Base-by-base conservation (phyloP, 2,888 invertebrate genomes). In the Gortyna flavago region DNA sequence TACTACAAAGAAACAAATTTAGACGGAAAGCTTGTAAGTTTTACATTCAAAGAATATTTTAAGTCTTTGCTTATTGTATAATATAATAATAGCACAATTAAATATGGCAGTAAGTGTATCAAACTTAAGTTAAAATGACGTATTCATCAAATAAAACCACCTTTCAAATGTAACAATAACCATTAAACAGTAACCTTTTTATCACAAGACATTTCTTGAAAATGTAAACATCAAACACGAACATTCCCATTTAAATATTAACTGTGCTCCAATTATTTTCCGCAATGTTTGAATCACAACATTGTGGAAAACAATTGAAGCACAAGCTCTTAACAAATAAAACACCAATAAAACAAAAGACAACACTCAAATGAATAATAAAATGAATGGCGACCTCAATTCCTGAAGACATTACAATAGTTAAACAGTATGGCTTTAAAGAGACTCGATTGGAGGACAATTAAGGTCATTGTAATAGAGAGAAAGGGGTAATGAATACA, bases 401-500 rank as follows among this genome's bases (percentile, higher is more conserved):
- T 21, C 38, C 38, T 75, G 66, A 72, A 81, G 71, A 82, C 59
- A 54, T 41, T 65, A 83, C 87, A 88, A 81, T 79, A 84, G 77
- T 83, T 72, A 88, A 83, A 83, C 75, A 76, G 67, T 72, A 66
- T 13, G 57, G 44, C 51, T 77, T 77, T 85, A 59, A 81, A 64
- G 64, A 81, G 48, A 77, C 72, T 77, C 78, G 48, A 69, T 79
- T 86, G 67, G 59, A 80, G 72, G 62, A 80, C 84, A 82, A 84
- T 88, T 81, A 85, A 84, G 25, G 85, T 86, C 66, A 81, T 83
- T 85, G 82, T 85, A 74, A 81, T 64, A 75, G 75, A 79, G 64
- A 51, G 76, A 68, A 74, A 78, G 67, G 86, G 70, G 77, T 83
- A 87, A 83, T 88, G 83, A 84, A 84, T 85, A 88, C 77, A 81